These are phyloP conservation scores for Heliconius cydno DNA, from an alignment of 2,888 invertebrate species.

Conservation along the genomic window DNA sequence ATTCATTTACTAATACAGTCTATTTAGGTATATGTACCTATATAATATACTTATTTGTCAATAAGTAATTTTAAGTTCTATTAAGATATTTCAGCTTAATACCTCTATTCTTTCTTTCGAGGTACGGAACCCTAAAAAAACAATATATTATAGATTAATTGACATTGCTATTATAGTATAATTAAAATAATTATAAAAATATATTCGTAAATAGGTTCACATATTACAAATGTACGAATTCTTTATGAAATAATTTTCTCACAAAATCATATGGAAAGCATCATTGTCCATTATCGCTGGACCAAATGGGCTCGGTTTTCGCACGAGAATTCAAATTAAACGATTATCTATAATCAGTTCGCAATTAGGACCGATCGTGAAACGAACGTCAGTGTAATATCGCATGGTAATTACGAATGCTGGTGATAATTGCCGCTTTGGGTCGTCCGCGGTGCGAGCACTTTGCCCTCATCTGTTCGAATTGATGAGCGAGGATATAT, in stretches of 20 bases:
- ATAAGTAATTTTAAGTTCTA: too few relatives aligned
- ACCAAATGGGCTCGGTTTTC: slow-evolving; percentile 57
- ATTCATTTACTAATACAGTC: background rate
- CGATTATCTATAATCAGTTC: slow-evolving; percentile 69
- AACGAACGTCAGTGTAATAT: slow-evolving; percentile 60
- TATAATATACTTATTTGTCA: too few relatives aligned
- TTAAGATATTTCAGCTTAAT: too few relatives aligned
- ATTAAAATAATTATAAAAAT: too few relatives aligned
- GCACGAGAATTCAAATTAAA: slow-evolving; percentile 55
- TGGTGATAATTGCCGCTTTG: slow-evolving; percentile 68
- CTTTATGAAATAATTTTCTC: too few relatives aligned
- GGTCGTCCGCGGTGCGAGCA: slow-evolving; percentile 60
- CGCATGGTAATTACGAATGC: slow-evolving; percentile 72
- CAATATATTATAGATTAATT: too few relatives aligned
- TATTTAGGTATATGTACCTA: background rate
- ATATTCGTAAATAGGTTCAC: too few relatives aligned
- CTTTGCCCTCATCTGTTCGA: slow-evolving; percentile 41
- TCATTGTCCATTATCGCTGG: background rate
- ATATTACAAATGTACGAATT: too few relatives aligned
- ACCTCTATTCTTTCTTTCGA: too few relatives aligned
- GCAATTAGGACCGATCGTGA: slow-evolving; percentile 68
- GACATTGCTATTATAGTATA: too few relatives aligned
- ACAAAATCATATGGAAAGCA: background rate
- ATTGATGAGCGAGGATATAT: slow-evolving; percentile 37
- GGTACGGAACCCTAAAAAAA: too few relatives aligned